Evolutionary conservation across 1,140 invertebrate species (phyloP), one percentile per base, ranked within the genome.

Genomic region (Magallana gigas): DNA sequence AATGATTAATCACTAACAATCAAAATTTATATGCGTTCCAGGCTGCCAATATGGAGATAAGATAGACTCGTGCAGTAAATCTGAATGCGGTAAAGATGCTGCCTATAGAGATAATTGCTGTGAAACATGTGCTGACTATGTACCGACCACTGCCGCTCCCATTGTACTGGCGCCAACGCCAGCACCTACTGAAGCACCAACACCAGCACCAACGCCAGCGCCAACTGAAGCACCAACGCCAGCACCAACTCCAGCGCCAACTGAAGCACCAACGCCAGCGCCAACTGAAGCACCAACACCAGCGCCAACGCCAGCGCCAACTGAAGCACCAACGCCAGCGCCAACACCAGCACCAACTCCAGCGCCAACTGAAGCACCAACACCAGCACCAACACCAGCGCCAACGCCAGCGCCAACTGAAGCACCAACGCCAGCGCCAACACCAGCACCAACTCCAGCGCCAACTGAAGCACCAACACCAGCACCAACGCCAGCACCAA

Each of bases 101-200:
- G 23, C 68, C 11, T 76, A 76, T 23, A 8, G 68, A 76, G 68
- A 76, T 29, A 18, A 76, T 18, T 76, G 68, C 36, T 76, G 68
- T 29, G 68, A 76, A 29, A 76, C 68, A 11, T 76, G 68, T 76
- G 68, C 68, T 76, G 68, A 76, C 23, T 76, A 76, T 36, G 68
- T 76, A 1, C 68, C 68, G 1, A 76, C 68, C 23, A 23, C 18
- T 29, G 12, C 68, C 23, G 9, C 23, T 11, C 4, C 68, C 5
- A 76, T 29, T 29, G 36, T 29, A 76, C 9, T 0, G 23, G 9
- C 1, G 11, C 6, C 64, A 23, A 23, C 64, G 36, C 9, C 18
- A 71, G 9, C 18, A 23, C 6, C 64, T 1, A 23, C 64, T 48
- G 3, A 48, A 48, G 36, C 23, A 1, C 23, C 18, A 29, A 76